Percentiles rank a stretch among this genome's conserved stretches.
phyloP scores from a whole-genome alignment of 2,888 invertebrate genomes.

The Megaustenia siamemsis region DNA sequence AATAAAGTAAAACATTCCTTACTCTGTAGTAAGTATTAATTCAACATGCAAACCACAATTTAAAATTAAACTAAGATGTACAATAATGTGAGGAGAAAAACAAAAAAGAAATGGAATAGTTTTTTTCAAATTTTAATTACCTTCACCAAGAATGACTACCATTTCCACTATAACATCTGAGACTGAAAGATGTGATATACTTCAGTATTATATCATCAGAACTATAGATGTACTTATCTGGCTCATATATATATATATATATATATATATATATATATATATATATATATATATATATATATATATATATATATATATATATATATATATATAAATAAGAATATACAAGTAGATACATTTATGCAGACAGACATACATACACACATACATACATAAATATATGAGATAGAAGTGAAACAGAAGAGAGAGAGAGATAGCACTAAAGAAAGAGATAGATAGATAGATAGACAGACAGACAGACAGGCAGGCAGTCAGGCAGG shows the following conservation, averaged over 20 bases:
- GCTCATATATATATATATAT: background rate
- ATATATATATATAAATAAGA: background rate
- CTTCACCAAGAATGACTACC: slow-evolving; percentile 31
- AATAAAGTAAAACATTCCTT: background rate
- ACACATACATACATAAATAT: no score
- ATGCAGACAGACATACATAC: no score
- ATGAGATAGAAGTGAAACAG: no score
- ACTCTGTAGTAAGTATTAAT: background rate
- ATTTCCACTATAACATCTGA: slow-evolving; percentile 52
- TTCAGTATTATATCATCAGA: background rate
- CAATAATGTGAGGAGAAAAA: slow-evolving; percentile 10
- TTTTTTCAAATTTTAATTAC: slow-evolving; percentile 21
- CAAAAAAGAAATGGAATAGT: background rate
- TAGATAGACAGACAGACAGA: no score
- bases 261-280: background rate
- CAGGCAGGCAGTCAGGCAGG: no score
- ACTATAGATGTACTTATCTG: background rate
- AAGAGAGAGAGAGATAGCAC: no score
- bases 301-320: background rate
- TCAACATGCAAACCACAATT: no score
- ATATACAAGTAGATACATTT: background rate
- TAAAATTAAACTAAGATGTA: no score
- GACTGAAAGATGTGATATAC: slow-evolving; percentile 29
- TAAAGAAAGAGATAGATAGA: no score
- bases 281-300: background rate